Evolutionary conservation across 2,888 invertebrate genomes (phyloP), one percentile per base, ranked within the genome.

Genomic region (Congeria kusceri): DNA sequence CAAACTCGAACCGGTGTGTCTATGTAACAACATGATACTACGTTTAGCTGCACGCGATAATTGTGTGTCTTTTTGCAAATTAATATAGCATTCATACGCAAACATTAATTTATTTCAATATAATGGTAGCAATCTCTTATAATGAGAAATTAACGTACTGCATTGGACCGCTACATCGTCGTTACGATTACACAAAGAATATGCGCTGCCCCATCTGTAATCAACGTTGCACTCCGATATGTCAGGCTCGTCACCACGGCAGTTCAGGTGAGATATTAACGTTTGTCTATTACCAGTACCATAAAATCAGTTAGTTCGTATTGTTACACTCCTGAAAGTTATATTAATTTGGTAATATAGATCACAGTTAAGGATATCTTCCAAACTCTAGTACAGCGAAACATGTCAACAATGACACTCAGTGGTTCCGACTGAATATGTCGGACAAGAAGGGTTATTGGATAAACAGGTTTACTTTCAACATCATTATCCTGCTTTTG

Each of bases 1-100:
- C 25, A 13, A 3, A 75, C 29, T 28, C 75, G 63, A 27, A 69
- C 64, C 0, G 75, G 75, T 15, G 75, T 75, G 47, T 75, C 75
- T 75, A 56, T 23, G 29, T 56, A 44, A 57, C 25, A 58, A 44
- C 13, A 39, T 27, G n/a, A n/a, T n/a, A n/a, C n/a, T n/a, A n/a
- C n/a, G n/a, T n/a, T n/a, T n/a, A n/a, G n/a, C n/a, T n/a, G n/a
- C n/a, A n/a, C n/a, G n/a, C n/a, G n/a, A n/a, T n/a, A n/a, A n/a
- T n/a, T n/a, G n/a, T n/a, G n/a, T n/a, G n/a, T n/a, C n/a, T n/a
- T n/a, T n/a, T n/a, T n/a, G n/a, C n/a, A n/a, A n/a, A n/a, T n/a
- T n/a, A n/a, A n/a, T 32, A 32, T 32, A 4, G 4, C 32, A 32
- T 32, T 32, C 32, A 32, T 32, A 9, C 4, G 32, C 9, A 9